Percentiles rank a stretch among this genome's conserved stretches.
phyloP scores from a whole-genome alignment of 2,113 vertebrate species.

The Hippolais icterina region DNA sequence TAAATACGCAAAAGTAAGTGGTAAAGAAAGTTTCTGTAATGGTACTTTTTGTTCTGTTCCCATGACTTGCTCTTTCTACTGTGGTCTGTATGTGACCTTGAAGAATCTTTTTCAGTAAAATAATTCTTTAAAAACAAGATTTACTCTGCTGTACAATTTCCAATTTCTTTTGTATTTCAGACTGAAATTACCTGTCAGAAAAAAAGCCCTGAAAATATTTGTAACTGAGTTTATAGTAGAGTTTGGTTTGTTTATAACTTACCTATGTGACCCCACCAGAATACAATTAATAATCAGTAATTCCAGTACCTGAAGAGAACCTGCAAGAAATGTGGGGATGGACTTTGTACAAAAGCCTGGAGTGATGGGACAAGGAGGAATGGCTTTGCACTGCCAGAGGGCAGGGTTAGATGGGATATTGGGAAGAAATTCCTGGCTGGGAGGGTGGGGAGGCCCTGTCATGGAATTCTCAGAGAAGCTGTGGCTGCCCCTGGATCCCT shows the following conservation, averaged over 20 bases:
- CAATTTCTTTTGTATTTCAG: background rate
- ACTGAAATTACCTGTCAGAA: background rate
- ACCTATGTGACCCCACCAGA: background rate
- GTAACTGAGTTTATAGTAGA: background rate
- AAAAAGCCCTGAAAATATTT: background rate
- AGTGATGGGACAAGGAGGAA: background rate
- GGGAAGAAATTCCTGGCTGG: fast-evolving
- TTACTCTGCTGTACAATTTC: background rate
- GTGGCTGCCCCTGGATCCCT: background rate
- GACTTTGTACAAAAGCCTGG: background rate
- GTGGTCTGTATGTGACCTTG: background rate
- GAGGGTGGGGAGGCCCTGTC: background rate
- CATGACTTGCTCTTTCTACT: background rate
- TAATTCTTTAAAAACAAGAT: background rate
- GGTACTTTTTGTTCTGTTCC: background rate
- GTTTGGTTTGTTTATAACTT: background rate
- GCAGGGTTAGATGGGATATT: too few species aligned
- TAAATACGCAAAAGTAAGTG: background rate
- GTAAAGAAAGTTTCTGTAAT: background rate
- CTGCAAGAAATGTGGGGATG: background rate
- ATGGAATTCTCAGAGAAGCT: background rate
- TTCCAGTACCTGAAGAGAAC: background rate
- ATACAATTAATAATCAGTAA: background rate
- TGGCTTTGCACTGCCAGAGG: background rate
- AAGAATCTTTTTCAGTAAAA: background rate